A percentile compares a stretch with the other conserved stretches of the same genome.
Evolutionary conservation across 1,140 invertebrate species (phyloP).

Genomic region (Drosophila pseudoobscura): DNA sequence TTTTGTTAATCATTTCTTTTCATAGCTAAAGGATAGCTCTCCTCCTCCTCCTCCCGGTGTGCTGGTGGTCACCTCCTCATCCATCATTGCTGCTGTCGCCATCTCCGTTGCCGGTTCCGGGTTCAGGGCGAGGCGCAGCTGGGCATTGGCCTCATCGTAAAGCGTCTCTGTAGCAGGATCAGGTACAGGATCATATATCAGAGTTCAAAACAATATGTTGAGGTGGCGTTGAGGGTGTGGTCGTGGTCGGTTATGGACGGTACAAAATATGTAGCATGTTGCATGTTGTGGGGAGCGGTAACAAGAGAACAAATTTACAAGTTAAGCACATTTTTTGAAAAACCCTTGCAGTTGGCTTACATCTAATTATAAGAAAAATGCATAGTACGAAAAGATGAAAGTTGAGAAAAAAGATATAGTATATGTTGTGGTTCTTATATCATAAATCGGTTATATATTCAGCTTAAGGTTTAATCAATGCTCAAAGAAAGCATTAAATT

Average conservation of each 20-base stretch:
- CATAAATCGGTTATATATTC: slow-evolving; percentile 6
- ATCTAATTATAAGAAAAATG: slow-evolving; percentile 52
- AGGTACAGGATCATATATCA: slow-evolving; percentile 10
- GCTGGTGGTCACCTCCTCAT: slow-evolving; percentile 36
- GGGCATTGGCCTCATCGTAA: slow-evolving; percentile 68
- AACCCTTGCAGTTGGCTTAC: slow-evolving; percentile 36
- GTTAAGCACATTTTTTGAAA: slow-evolving; percentile 68
- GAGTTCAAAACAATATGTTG: not conserved
- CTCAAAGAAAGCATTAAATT: slow-evolving; percentile 17
- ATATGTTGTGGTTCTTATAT: slow-evolving; percentile 14
- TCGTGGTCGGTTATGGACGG: slow-evolving; percentile 47
- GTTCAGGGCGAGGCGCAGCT: slow-evolving; percentile 49
- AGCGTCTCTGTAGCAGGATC: slow-evolving; percentile 57
- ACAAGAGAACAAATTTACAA: slow-evolving; percentile 74
- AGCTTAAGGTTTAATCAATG: slow-evolving; percentile 20
- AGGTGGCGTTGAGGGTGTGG: not conserved
- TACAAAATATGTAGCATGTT: slow-evolving; percentile 46
- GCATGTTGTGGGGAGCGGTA: slow-evolving; percentile 63
- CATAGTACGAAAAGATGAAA: slow-evolving; percentile 51
- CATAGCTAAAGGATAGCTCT: slow-evolving; percentile 20
- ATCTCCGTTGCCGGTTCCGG: slow-evolving; percentile 42
- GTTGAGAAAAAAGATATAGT: slow-evolving; percentile 21
- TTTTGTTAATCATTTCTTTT: slow-evolving; percentile 59
- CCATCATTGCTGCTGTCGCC: slow-evolving; percentile 31
- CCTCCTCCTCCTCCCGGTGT: slow-evolving; percentile 13